Evolutionary conservation across 2,888 invertebrate species (phyloP), one percentile per base, ranked within the genome.

Genomic region (Elgonia sp.): DNA sequence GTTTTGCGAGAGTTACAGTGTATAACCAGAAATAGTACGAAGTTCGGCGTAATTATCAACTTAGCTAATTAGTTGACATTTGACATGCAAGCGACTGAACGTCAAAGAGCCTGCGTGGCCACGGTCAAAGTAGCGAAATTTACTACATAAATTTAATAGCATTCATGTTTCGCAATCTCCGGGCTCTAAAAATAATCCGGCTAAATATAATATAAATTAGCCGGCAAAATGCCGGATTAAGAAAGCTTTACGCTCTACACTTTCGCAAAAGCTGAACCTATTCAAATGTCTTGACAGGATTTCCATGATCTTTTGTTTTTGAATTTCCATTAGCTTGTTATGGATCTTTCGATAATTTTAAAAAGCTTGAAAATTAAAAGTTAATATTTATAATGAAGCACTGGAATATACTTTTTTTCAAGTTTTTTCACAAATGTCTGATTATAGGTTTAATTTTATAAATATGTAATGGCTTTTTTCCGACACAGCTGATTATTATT

Each of bases 41-140:
- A 87, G 69, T 84, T 84, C 7, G 81, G 76, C 46, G 76, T 84
- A 87, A 81, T 87, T 87, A 84, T 84, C 81, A 87, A 84, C 87
- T 84, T 87, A 87, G 84, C 80, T 84, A 87, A 87, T 87, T 84
- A 84, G 84, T 87, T 84, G 84, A 80, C 87, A 84, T 87, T 87
- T 84, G 87, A 84, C 84, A 87, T 84, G 80, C 79, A 65, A 81
- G 69, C n/a, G 75, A 76, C 63, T 80, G 83, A 69, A 81, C 84
- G 84, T 76, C 87, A 87, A 87, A 84, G 80, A 77, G 53, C 12
- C 50, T 79, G 70, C 79, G 53, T 60, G 70, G 75, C 81, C 84
- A 87, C 70, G 72, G 82, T 87, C 80, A 87, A 87, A 84, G 76
- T 75, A 73, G 57, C 42, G 62, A 81, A 84, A 81, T 77, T 77